Conservation (phyloP, 2,797 vertebrate genomes). For the Fundulus diaphanus region DNA sequence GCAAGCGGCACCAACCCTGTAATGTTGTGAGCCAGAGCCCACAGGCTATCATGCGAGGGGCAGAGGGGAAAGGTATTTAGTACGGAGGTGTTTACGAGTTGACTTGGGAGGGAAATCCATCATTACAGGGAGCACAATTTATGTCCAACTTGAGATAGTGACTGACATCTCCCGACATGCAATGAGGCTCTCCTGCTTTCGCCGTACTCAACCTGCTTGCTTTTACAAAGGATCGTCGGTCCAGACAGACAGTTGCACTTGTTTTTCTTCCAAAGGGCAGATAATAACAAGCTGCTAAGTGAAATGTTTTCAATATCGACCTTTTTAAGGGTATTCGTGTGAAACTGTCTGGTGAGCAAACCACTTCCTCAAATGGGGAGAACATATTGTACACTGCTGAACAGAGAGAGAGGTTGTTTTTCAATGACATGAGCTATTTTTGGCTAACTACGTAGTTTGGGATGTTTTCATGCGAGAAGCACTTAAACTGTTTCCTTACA, state of each 20-base stretch:
- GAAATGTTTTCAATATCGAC: conserved; percentile 39
- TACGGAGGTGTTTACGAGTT: conserved; percentile 71
- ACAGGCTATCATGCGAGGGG: conserved; percentile 55
- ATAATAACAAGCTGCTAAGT: conserved; percentile 30
- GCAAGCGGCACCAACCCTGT: conserved; percentile 80
- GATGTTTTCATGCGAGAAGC: conserved; percentile 14
- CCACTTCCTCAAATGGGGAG: conserved; percentile 76
- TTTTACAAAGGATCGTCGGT: background rate
- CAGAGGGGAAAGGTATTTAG: conserved; percentile 28
- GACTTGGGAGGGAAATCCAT: conserved; percentile 76
- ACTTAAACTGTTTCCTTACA: rapidly evolving
- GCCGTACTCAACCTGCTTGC: conserved; percentile 29
- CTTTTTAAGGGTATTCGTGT: conserved; percentile 26
- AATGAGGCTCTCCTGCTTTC: conserved; percentile 51
- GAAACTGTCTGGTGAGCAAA: conserved; percentile 68
- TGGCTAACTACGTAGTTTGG: conserved; percentile 14
- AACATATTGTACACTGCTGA: conserved; percentile 71
- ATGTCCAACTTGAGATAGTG: conserved; percentile 64
- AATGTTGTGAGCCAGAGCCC: conserved; percentile 66
- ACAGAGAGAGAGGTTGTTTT: conserved; percentile 49
- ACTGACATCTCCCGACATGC: conserved; percentile 57
- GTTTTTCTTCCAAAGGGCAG: conserved; percentile 19
- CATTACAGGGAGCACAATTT: conserved; percentile 64
- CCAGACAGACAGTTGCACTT: conserved; percentile 12
- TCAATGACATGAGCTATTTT: conserved; percentile 39